These are phyloP conservation scores for Alitta virens DNA, from an alignment of 2,888 invertebrate genomes.

Conservation along the genomic window DNA sequence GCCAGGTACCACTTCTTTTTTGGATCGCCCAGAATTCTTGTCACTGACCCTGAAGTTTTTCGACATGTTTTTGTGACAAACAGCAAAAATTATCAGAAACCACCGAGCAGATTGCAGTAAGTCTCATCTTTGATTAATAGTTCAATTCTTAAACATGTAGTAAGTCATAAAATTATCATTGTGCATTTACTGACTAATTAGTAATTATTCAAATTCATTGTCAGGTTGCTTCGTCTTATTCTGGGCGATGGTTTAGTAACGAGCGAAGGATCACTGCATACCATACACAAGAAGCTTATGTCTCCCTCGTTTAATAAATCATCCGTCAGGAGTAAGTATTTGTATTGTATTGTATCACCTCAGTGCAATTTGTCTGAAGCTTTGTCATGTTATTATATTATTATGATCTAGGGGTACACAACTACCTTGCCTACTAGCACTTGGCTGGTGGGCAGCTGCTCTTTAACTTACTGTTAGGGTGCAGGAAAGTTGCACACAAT, in stretches of 20 bases:
- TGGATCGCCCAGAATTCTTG: conserved; percentile 37
- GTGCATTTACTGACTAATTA: too few relatives aligned
- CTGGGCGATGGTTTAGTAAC: conserved; percentile 31
- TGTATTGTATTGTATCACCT: neutral
- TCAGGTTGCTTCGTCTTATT: conserved; percentile 22
- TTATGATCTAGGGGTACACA: too few relatives aligned
- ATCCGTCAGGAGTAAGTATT: conserved; percentile 35
- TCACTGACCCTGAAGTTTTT: conserved; percentile 42
- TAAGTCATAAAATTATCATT: too few relatives aligned
- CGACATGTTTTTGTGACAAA: conserved; percentile 42
- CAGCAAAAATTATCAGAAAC: conserved; percentile 39
- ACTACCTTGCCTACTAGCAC: too few relatives aligned
- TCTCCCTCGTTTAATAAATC: conserved; percentile 40
- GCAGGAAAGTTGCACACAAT: too few relatives aligned
- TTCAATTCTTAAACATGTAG: too few relatives aligned
- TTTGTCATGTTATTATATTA: too few relatives aligned
- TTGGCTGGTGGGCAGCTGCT: too few relatives aligned
- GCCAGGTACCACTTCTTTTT: conserved; percentile 41
- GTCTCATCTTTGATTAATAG: too few relatives aligned
- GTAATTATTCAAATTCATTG: too few relatives aligned
- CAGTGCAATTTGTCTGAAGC: neutral
- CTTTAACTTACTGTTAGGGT: too few relatives aligned
- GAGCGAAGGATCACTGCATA: conserved; percentile 36
- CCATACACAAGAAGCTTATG: conserved; percentile 37
- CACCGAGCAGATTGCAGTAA: conserved; percentile 26